Base-by-base conservation (phyloP, 2,113 vertebrate species). In the Marcusenius ussheri region DNA sequence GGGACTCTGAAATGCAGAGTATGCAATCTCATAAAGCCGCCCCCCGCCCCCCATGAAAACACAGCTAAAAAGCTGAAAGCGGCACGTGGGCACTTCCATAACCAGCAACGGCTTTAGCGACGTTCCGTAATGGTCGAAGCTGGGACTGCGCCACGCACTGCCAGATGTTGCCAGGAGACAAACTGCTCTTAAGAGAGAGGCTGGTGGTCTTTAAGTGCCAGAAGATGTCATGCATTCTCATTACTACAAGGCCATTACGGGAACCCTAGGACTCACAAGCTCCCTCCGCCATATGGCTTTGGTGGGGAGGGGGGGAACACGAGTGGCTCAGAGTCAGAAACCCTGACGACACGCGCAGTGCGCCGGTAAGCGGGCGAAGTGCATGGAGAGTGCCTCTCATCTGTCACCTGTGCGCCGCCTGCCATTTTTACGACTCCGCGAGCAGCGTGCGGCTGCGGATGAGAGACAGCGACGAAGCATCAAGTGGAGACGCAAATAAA, bases 141-240 rank as follows among this genome's bases (percentile, higher is more conserved):
- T 35, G 86, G 90, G 35, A 51, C 19, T 8, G 88, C 15, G 89
- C 74, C 39, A 49, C 89, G 35, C 74, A 91, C 19, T 84, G 88
- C 88, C 93, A 93, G 93, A 91, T 93, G 93, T 92, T 92, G 86
- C 91, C 51, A 83, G 87, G 86, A 89, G 77, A 92, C 70, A 90
- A 92, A 91, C 88, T 91, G 91, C 92, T 91, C 90, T 91, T 90
- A 89, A 85, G 91, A 90, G 91, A 58, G 66, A 24, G 35, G n/a
- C 53, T 62, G 89, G 88, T 89, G 89, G 84, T 84, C 53, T 90
- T 85, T 51, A 51, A 84, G 58, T 62, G 89, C 90, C 91, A 31
- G 89, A 91, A 53, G 89, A 90, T 88, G 85, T 50, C 77, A 66
- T 85, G 87, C 51, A 31, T 89, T 90, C 86, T 90, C 84, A 89